A percentile compares a stretch with the other conserved stretches of the same genome.
Evolutionary conservation across 2,113 vertebrate species (phyloP).

Genomic region (Ophthalmolycus amberensis): DNA sequence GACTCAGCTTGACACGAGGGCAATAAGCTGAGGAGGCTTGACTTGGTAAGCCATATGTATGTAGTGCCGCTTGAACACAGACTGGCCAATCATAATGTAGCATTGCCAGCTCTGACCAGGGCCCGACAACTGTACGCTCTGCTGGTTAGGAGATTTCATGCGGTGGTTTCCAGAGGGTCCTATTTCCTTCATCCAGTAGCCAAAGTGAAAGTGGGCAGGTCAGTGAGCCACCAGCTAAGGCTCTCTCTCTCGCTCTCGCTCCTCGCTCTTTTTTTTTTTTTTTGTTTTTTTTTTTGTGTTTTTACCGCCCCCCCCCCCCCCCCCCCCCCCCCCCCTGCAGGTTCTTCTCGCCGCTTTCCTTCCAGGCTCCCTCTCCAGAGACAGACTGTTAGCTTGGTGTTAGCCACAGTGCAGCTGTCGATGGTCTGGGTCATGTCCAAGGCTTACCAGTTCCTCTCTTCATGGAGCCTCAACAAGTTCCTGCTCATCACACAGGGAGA

Average conservation of each 20-base stretch:
- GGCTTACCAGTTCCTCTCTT: conserved; percentile 85
- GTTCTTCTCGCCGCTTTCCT: not conserved
- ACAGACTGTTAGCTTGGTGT: conserved; percentile 50
- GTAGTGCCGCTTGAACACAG: too few species aligned
- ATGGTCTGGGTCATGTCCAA: conserved; percentile 85
- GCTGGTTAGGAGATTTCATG: not conserved
- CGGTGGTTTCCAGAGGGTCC: not conserved
- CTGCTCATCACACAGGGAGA: conserved; percentile 89
- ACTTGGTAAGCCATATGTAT: too few species aligned
- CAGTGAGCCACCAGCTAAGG: too few species aligned
- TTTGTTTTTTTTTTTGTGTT: too few species aligned
- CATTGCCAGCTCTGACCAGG: not conserved
- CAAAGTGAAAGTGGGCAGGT: too few species aligned
- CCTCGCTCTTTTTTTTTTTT: too few species aligned
- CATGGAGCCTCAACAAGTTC: conserved; percentile 87
- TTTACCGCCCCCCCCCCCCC: too few species aligned
- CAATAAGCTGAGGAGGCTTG: too few species aligned
- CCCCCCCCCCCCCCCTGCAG: conserved; percentile 9
- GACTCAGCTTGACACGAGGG: too few species aligned
- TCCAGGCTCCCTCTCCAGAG: conserved; percentile 27
- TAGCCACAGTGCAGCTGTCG: conserved; percentile 80
- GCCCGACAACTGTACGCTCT: not conserved
- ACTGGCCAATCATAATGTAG: not conserved
- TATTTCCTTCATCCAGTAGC: not conserved
- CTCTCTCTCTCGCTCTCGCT: too few species aligned